Base-by-base conservation (phyloP, 2,888 invertebrate genomes). In the Oscheius sp. region DNA sequence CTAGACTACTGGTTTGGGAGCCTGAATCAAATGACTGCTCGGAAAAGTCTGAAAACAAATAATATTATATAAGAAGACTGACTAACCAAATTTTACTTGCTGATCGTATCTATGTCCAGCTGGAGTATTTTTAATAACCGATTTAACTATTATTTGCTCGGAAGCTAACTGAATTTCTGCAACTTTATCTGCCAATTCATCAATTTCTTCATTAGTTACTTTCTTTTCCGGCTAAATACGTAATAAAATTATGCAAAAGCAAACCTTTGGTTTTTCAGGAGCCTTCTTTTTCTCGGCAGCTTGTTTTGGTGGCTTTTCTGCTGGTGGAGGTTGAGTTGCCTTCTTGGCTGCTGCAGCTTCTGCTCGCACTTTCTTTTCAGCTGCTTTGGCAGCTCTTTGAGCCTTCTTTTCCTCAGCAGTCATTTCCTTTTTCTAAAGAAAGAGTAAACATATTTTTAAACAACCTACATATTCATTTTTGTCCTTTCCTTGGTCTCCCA, bases 311-410 rank as follows among this genome's bases (percentile, higher is more conserved):
- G 48, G 4, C 20, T 5, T 23, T 23, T 48, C 25, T 20, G 5
- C 48, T 17, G 3, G 12, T n/a, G 42, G 42, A 42, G 12, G n/a
- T 23, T 48, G 48, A 5, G 10, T 12, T 17, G 8, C 20, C n/a
- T n/a, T n/a, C n/a, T n/a, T n/a, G n/a, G n/a, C n/a, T n/a, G n/a
- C n/a, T n/a, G n/a, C n/a, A n/a, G n/a, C n/a, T 8, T 8, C 42
- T 42, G 42, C 64, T 71, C 72, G 72, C 10, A 72, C 76, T 27
- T 78, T 76, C 34, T 79, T 79, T 48, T 75, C 77, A 0, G 79
- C 79, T 0, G 77, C 79, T 52, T 79, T 79, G 25, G 65, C 29
- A 29, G 70, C 70, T 58, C 77, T 68, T 45, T 75, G 73, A 17
- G 70, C 72, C 53, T 75, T 73, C 42, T 78, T 78, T 52, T 78